Evolutionary conservation across 2,888 invertebrate genomes (phyloP).

Genomic region (Tachystola acroxantha): DNA sequence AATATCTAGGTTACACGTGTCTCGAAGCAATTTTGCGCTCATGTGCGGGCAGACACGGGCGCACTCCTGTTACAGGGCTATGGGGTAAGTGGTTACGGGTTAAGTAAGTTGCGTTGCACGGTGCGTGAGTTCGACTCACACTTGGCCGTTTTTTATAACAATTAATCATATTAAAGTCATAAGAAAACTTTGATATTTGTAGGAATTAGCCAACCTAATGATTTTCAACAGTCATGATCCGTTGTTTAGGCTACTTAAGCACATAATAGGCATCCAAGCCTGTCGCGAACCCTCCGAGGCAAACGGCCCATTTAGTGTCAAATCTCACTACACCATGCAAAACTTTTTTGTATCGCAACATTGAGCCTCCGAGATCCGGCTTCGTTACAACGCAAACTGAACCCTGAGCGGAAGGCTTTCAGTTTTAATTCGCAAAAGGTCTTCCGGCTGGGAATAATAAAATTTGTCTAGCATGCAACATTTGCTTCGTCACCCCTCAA

Average conservation of each 20-base stretch:
- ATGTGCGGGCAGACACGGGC: too few species aligned
- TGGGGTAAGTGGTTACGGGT: too few species aligned
- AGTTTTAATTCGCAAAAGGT: constrained; percentile 17
- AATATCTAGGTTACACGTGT: too few species aligned
- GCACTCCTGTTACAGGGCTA: too few species aligned
- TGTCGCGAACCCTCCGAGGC: constrained; percentile 13
- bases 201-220: too few species aligned
- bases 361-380: constrained; percentile 23
- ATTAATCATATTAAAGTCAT: too few species aligned
- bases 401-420: constrained; percentile 12
- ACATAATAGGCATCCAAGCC: neutral
- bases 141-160: too few species aligned
- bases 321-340: constrained; percentile 31
- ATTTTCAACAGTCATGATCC: too few species aligned
- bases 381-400: constrained; percentile 8
- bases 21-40: too few species aligned
- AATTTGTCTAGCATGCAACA: constrained; percentile 50
- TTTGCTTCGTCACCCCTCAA: constrained; percentile 43
- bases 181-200: too few species aligned
- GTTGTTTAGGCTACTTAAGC: neutral
- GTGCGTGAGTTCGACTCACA: too few species aligned
- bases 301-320: constrained; percentile 37
- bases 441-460: constrained; percentile 28
- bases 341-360: constrained; percentile 26
- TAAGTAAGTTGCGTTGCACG: too few species aligned